Conservation (phyloP, 2,888 invertebrate genomes). For the Actias luna region DNA sequence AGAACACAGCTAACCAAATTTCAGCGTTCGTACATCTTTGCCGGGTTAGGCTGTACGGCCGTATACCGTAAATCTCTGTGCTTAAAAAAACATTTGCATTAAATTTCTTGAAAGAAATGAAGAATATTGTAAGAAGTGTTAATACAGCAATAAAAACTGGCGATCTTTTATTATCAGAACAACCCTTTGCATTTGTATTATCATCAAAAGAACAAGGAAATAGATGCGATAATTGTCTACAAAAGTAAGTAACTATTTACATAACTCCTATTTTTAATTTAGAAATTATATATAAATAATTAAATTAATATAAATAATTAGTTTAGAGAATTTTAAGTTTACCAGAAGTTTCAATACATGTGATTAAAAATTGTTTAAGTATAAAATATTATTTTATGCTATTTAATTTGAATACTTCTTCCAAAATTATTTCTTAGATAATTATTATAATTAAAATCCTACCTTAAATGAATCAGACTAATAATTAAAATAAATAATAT, state of each 20-base stretch:
- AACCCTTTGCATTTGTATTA: conserved; percentile 89
- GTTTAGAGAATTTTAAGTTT: no score
- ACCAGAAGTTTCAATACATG: no score
- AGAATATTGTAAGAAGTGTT: conserved; percentile 65
- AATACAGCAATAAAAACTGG: conserved; percentile 81
- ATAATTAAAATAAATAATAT: no score
- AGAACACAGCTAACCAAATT: conserved; percentile 60
- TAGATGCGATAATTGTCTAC: conserved; percentile 89
- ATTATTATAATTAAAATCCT: no score
- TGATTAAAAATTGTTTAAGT: not conserved
- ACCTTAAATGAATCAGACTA: no score
- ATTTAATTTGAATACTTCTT: not conserved
- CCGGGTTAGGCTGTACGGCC: conserved; percentile 30
- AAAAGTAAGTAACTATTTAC: conserved; percentile 78
- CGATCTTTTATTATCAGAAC: conserved; percentile 85
- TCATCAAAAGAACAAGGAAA: conserved; percentile 86
- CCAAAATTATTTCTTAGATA: not conserved
- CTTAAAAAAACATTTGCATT: not conserved
- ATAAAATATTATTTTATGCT: no score
- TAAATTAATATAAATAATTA: no score
- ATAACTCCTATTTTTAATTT: not conserved
- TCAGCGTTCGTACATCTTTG: conserved; percentile 47
- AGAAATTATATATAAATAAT: no score
- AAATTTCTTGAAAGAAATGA: conserved; percentile 48
- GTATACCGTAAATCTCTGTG: conserved; percentile 20